Evolutionary conservation across 2,888 invertebrate genomes (phyloP).

Genomic region (Sylvicola cinctus): DNA sequence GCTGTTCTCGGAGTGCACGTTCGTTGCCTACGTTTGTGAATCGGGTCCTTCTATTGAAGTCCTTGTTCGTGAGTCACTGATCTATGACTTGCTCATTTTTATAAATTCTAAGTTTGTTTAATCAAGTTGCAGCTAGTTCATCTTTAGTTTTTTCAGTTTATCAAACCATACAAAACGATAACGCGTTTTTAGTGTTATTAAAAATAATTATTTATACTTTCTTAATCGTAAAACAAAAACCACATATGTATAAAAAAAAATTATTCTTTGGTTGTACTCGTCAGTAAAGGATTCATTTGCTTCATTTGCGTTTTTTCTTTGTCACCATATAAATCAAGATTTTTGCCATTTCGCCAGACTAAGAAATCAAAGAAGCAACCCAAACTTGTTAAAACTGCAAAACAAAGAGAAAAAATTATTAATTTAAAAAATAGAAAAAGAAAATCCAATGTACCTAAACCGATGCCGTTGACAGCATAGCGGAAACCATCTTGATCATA

Average conservation of each 20-base stretch:
- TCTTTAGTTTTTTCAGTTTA: too few species aligned
- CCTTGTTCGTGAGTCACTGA: too few species aligned
- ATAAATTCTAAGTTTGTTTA: too few species aligned
- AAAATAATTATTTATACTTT: too few species aligned
- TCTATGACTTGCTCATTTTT: too few species aligned
- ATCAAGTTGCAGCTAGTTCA: too few species aligned
- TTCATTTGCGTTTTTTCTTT: conserved; percentile 10
- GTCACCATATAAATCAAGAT: conserved; percentile 35
- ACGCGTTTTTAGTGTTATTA: too few species aligned
- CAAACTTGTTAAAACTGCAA: conserved; percentile 31
- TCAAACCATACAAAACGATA: too few species aligned
- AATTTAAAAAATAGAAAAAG: not conserved
- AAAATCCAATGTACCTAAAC: conserved; percentile 25
- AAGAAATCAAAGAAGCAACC: conserved; percentile 36
- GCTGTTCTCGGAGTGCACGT: too few species aligned
- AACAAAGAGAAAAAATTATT: not conserved
- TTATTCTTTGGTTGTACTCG: not conserved
- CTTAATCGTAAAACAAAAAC: too few species aligned
- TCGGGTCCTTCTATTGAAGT: too few species aligned
- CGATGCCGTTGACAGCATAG: conserved; percentile 31
- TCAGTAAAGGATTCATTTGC: not conserved
- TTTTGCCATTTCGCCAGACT: conserved; percentile 36
- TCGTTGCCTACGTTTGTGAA: too few species aligned
- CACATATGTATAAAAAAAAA: not conserved
- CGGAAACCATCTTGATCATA: conserved; percentile 39